Evolutionary conservation across 2,113 vertebrate genomes (phyloP).

Genomic region (Macaca mulatta): DNA sequence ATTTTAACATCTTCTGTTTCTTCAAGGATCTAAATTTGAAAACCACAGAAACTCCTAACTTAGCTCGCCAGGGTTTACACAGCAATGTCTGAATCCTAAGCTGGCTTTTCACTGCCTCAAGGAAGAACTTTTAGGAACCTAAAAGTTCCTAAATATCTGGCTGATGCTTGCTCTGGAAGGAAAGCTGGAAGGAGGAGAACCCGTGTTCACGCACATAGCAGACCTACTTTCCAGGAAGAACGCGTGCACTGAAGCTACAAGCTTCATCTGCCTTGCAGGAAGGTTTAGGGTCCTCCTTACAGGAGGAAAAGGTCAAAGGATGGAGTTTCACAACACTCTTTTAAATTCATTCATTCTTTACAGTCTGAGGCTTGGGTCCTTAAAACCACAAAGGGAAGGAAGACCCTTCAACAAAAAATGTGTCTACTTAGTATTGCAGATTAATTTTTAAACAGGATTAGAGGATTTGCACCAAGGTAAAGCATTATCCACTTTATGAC

Average conservation of each 20-base stretch:
- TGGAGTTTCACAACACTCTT: neutral
- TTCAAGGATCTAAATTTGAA: constrained; percentile 40
- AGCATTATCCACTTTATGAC: neutral
- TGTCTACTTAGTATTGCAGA: neutral
- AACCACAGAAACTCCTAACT: neutral
- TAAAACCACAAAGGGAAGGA: neutral
- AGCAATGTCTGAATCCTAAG: neutral
- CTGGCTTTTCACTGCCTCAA: neutral
- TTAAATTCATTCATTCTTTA: neutral
- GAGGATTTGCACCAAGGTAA: neutral
- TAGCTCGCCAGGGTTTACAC: neutral
- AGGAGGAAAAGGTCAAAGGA: neutral
- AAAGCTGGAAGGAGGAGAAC: neutral
- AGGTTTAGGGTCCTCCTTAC: neutral
- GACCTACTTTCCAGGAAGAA: constrained; percentile 23
- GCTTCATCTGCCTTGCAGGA: neutral
- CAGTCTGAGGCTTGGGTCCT: neutral
- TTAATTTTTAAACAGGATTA: neutral
- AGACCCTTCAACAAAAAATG: neutral
- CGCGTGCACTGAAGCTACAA: neutral
- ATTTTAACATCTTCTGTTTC: neutral
- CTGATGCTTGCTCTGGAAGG: neutral
- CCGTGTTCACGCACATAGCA: too few relatives aligned
- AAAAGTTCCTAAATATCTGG: neutral
- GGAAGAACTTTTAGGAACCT: neutral